Evolutionary conservation across 2,888 invertebrate genomes (phyloP).

Genomic region (Pycnomerus fuliginosus): DNA sequence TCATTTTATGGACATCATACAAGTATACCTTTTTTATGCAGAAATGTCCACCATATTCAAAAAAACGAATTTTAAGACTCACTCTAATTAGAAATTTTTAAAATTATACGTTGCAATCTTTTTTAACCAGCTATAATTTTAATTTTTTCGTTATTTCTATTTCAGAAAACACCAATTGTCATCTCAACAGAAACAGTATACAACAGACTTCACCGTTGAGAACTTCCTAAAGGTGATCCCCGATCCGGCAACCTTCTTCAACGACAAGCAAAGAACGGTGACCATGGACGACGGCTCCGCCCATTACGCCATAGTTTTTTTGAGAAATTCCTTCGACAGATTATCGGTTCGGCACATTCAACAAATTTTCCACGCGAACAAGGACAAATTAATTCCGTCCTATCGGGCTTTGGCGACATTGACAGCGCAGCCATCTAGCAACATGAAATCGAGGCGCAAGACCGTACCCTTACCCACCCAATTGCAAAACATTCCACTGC

Average conservation of each 20-base stretch:
- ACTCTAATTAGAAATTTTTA: conserved; percentile 1
- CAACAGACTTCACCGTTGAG: conserved; percentile 49
- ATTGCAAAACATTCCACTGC: conserved; percentile 41
- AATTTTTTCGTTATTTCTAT: conserved; percentile 14
- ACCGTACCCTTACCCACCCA: conserved; percentile 12
- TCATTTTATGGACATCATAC: too few relatives aligned
- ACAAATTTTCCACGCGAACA: conserved; percentile 1
- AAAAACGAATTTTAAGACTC: too few relatives aligned
- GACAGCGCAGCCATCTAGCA: background rate
- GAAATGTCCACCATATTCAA: too few relatives aligned
- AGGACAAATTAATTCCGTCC: conserved; percentile 1
- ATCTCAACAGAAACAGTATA: conserved; percentile 52
- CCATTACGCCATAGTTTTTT: conserved; percentile 24
- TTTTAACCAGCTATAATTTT: conserved; percentile 11
- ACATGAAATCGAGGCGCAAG: conserved; percentile 20
- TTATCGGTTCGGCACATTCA: conserved; percentile 20
- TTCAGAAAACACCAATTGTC: conserved; percentile 41
- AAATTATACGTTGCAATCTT: background rate
- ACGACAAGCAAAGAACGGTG: conserved; percentile 27
- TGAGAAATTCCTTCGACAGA: conserved; percentile 30
- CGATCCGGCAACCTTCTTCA: conserved; percentile 46
- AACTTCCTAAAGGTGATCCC: conserved; percentile 53
- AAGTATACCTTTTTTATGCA: too few relatives aligned
- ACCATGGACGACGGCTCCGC: background rate
- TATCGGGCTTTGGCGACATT: background rate